Evolutionary conservation across 2,113 vertebrate genomes (phyloP).

Genomic region (Sterrhoptilus dennistouni): DNA sequence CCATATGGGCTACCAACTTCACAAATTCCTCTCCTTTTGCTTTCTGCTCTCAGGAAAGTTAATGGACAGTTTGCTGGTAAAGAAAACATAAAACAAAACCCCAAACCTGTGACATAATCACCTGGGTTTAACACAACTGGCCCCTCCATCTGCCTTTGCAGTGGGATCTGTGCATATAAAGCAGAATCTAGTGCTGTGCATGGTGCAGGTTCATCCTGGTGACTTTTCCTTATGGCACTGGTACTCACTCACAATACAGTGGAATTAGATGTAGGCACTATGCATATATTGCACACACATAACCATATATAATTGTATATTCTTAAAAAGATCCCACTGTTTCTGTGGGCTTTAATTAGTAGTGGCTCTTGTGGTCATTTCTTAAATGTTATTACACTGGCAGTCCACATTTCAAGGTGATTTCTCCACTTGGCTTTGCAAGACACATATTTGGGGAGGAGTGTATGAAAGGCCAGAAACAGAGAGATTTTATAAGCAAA

Average conservation of each 20-base stretch:
- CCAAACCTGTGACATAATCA: conserved; percentile 69
- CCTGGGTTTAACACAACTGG: conserved; percentile 62
- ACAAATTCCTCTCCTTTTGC: conserved; percentile 81
- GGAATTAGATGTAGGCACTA: neutral
- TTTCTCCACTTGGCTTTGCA: neutral
- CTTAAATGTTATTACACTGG: neutral
- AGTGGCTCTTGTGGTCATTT: neutral
- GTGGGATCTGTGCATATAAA: conserved; percentile 32
- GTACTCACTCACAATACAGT: neutral
- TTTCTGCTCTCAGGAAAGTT: conserved; percentile 65
- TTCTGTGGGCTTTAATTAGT: neutral
- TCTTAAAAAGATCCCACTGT: neutral
- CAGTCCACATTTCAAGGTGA: neutral
- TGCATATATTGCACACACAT: neutral
- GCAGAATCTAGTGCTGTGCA: neutral
- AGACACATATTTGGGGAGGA: rapidly evolving
- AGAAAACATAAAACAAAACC: conserved; percentile 41
- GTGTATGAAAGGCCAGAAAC: neutral
- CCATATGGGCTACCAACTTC: conserved; percentile 80
- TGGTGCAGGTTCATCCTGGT: neutral
- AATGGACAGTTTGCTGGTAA: conserved; percentile 68
- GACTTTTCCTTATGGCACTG: neutral
- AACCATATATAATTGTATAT: neutral
- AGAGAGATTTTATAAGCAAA: neutral
- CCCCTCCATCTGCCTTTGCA: conserved; percentile 71